phyloP scores from a whole-genome alignment of 2,113 vertebrate species.

The Anseranas semipalmata region DNA sequence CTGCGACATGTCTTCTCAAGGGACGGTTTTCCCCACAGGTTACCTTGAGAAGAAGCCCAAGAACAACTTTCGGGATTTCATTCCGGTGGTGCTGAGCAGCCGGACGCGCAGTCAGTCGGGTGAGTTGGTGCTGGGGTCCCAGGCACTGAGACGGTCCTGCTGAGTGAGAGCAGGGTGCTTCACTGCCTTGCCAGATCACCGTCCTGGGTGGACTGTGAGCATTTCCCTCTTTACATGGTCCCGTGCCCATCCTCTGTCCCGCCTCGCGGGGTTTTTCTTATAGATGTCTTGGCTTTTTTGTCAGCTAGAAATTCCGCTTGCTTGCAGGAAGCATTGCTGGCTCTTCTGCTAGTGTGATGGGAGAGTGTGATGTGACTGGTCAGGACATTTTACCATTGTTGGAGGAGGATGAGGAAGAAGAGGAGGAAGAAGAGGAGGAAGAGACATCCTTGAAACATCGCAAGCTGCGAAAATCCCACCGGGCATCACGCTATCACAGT shows the following conservation, averaged over 20 bases:
- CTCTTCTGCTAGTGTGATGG: conserved; percentile 64
- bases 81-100: conserved; percentile 83
- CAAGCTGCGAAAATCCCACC: conserved; percentile 76
- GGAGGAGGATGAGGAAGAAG: conserved; percentile 68
- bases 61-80: conserved; percentile 85
- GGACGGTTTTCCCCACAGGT: conserved; percentile 46
- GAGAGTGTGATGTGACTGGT: conserved; percentile 66
- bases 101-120: conserved; percentile 84
- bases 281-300: background rate
- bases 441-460: conserved; percentile 70
- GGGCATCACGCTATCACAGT: conserved; percentile 69
- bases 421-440: conserved; percentile 68
- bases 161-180: background rate
- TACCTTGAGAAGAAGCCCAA: conserved; percentile 83
- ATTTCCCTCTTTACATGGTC: rapidly evolving
- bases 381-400: conserved; percentile 71
- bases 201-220: background rate
- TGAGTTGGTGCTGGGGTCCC: conserved; percentile 34
- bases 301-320: background rate
- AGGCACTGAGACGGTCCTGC: background rate
- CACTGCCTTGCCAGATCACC: no score
- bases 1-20: background rate
- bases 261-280: background rate
- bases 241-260: background rate
- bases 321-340: conserved; percentile 74